phyloP scores from a whole-genome alignment of 2,113 vertebrate genomes.

The Myotis yumanensis region DNA sequence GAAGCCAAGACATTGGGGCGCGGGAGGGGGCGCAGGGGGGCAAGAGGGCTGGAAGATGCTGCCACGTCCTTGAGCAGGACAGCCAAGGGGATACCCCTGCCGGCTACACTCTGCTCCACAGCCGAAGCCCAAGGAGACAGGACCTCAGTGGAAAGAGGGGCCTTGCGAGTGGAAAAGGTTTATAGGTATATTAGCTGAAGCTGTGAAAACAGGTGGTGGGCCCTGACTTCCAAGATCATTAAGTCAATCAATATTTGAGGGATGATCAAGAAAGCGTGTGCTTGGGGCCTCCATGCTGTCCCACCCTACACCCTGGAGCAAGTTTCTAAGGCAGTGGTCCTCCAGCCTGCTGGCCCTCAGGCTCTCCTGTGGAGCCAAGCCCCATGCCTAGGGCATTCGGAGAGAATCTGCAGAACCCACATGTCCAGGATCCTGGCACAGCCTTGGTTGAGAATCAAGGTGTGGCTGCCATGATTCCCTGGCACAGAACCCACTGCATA shows the following conservation, averaged over 20 bases:
- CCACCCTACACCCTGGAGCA: background rate
- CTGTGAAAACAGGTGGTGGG: background rate
- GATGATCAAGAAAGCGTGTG: background rate
- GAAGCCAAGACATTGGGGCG: background rate
- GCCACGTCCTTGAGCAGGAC: background rate
- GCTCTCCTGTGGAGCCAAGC: background rate
- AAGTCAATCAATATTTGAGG: background rate
- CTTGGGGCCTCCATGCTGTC: background rate
- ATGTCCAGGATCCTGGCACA: background rate
- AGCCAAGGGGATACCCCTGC: background rate
- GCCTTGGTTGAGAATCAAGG: background rate
- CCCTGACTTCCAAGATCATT: background rate
- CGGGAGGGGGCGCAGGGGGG: rapidly evolving
- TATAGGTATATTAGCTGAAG: background rate
- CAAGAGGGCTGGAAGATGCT: background rate
- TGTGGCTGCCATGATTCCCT: background rate
- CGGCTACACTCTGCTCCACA: background rate
- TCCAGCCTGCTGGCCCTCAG: background rate
- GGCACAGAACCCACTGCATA: background rate
- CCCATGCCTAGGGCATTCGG: background rate
- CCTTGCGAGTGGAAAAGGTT: background rate
- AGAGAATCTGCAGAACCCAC: background rate
- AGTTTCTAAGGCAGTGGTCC: background rate
- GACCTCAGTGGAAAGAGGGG: background rate
- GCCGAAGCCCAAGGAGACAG: background rate